Evolutionary conservation across 1,140 invertebrate species (phyloP).

Genomic region (Scaptomyza montana): DNA sequence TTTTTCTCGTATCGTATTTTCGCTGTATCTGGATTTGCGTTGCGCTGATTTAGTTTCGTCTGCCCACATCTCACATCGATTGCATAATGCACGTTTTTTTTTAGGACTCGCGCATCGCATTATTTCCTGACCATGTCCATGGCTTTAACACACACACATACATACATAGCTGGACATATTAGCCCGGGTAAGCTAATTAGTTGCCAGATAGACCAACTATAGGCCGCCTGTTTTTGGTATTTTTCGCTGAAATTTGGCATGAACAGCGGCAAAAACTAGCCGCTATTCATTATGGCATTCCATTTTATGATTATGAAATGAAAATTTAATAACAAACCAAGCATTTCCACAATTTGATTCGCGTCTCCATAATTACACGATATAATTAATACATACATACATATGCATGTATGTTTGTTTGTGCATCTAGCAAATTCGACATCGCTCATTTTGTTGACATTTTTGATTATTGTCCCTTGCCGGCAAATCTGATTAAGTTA

Average conservation of each 20-base stretch:
- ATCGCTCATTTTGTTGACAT: no score
- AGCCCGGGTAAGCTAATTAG: slow-evolving; percentile 27
- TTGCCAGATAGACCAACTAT: slow-evolving; percentile 2
- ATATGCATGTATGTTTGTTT: no score
- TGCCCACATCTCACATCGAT: slow-evolving; percentile 35
- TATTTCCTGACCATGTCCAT: slow-evolving; percentile 40
- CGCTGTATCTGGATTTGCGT: slow-evolving; percentile 7
- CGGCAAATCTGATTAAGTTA: no score
- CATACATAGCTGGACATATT: background rate
- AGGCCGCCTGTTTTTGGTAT: slow-evolving; percentile 28
- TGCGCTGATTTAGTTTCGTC: slow-evolving; percentile 55
- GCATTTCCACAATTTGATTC: slow-evolving; percentile 26
- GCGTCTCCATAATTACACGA: background rate
- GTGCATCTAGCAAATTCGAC: no score
- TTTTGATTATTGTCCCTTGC: no score
- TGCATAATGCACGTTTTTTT: slow-evolving; percentile 45
- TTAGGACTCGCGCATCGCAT: slow-evolving; percentile 33
- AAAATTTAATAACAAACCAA: slow-evolving; percentile 17
- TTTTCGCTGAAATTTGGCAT: background rate
- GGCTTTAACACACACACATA: no score
- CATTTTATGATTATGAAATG: slow-evolving; percentile 42
- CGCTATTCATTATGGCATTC: slow-evolving; percentile 18
- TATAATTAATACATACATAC: background rate
- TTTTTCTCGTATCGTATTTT: no score
- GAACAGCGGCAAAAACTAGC: slow-evolving; percentile 2